Percentiles rank a stretch among this genome's conserved stretches.
These are phyloP conservation scores for Enteromius trimaculatus DNA, from an alignment of 2,797 vertebrate species.

Conservation along the genomic window DNA sequence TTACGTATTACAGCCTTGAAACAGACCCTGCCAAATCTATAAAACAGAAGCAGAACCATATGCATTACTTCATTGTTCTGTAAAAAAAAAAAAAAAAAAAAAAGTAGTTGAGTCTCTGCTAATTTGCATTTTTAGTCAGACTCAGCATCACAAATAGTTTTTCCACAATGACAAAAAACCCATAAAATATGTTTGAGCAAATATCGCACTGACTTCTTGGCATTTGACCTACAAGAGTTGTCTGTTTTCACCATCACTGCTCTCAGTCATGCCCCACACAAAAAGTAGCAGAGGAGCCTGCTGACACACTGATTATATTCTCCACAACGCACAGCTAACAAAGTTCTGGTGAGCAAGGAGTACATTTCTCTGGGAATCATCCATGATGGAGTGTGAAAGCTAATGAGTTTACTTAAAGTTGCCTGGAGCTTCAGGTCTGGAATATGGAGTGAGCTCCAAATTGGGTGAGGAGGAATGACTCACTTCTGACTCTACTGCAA, in stretches of 20 bases:
- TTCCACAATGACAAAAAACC: too few species aligned
- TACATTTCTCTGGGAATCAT: slow-evolving; percentile 25
- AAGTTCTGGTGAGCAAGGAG: not conserved
- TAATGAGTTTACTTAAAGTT: slow-evolving; percentile 29
- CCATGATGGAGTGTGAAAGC: slow-evolving; percentile 12
- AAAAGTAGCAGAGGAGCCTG: slow-evolving; percentile 2
- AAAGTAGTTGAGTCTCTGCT: not conserved
- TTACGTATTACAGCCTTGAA: not conserved
- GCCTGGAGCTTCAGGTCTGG: slow-evolving; percentile 22
- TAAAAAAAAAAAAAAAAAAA: not conserved
- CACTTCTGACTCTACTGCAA: not conserved
- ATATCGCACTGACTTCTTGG: not conserved
- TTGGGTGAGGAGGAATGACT: slow-evolving; percentile 29
- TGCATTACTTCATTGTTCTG: not conserved
- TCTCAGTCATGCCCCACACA: not conserved
- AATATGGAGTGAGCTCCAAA: slow-evolving; percentile 20
- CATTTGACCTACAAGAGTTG: not conserved
- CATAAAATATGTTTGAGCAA: not conserved
- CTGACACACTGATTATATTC: not conserved
- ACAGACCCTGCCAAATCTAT: not conserved
- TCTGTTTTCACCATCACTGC: not conserved
- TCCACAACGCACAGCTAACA: slow-evolving; percentile 33
- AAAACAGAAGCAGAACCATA: slow-evolving; percentile 7
- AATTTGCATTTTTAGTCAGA: not conserved
- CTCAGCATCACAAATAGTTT: not conserved